Base-by-base conservation (phyloP, 2,888 invertebrate species). In the Ennomos erosarius region DNA sequence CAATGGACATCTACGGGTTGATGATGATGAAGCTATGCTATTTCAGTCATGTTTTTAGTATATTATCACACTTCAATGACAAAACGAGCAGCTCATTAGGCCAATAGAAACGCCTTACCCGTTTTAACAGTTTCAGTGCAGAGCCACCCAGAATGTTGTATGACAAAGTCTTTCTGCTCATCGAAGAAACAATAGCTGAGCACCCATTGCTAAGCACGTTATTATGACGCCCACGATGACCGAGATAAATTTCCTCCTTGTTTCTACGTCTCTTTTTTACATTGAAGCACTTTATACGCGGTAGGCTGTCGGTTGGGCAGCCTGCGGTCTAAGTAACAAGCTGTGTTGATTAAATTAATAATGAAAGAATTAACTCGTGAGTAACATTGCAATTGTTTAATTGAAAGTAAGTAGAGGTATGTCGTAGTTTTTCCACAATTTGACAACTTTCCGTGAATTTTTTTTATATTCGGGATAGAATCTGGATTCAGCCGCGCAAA, bases 261-360 rank as follows among this genome's bases (percentile, higher is more conserved):
- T 90, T 89, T 87, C 87, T 88, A 78, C 75, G 81, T 87, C 83
- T 88, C 83, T 84, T 87, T 84, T 87, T 87, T 85, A 88, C 87
- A 82, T 82, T 81, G 81, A 77, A 87, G 82, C 85, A 83, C 84
- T 88, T 86, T 87, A 88, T 87, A 88, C 86, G 84, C 86, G 83
- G 90, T 86, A 88, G 85, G 87, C 83, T 82, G 82, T 85, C 78
- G 80, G 82, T 80, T 81, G 76, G 76, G 75, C 67, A 65, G 45
- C 37, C 59, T 55, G 1, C 70, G 78, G 75, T 59, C 8, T 62
- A 84, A 82, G 73, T 59, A 9, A 67, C n/a, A 47, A 68, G 67
- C 58, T 16, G 4, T 10, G 26, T 58, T 60, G 55, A 36, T 26
- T n/a, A 10, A 26, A 26, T 6, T 26, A 6, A 26, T 26, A 6